Conservation (phyloP, 2,797 vertebrate species). For the Gallinago stenura region DNA sequence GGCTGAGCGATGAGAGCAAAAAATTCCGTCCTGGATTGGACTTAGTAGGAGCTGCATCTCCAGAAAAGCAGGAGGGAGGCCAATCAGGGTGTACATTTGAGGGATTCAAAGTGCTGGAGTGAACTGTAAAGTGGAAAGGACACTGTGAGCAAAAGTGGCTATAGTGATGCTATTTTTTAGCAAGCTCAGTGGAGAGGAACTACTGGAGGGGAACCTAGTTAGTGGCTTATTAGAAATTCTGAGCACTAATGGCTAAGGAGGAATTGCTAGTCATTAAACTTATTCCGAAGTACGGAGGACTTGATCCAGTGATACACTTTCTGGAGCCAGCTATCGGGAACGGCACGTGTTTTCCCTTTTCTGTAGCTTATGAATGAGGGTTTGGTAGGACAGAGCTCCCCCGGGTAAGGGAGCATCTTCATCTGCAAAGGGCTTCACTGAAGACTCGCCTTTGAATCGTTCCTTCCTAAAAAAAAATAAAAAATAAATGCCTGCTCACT, state of each 20-base stretch:
- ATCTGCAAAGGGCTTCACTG: background rate
- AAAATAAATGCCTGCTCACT: background rate
- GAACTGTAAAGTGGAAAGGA: background rate
- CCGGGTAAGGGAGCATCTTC: background rate
- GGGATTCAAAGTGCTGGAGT: background rate
- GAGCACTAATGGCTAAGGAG: background rate
- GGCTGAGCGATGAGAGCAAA: background rate
- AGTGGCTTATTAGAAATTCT: background rate
- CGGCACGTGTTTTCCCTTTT: background rate
- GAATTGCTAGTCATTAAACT: background rate
- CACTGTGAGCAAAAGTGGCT: background rate
- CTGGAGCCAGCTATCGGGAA: background rate
- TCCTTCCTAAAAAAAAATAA: background rate
- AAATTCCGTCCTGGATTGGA: background rate
- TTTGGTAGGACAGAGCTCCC: background rate
- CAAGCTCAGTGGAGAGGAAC: background rate
- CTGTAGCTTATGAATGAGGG: background rate
- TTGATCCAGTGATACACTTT: background rate
- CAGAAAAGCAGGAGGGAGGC: slow-evolving; percentile 9
- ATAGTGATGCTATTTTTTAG: background rate
- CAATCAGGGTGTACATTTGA: background rate
- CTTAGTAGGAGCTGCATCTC: background rate
- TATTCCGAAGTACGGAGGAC: background rate
- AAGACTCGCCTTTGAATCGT: background rate
- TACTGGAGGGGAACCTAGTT: background rate